These are phyloP conservation scores for Onychomys torridus DNA, from an alignment of 2,797 vertebrate genomes.

Conservation along the genomic window DNA sequence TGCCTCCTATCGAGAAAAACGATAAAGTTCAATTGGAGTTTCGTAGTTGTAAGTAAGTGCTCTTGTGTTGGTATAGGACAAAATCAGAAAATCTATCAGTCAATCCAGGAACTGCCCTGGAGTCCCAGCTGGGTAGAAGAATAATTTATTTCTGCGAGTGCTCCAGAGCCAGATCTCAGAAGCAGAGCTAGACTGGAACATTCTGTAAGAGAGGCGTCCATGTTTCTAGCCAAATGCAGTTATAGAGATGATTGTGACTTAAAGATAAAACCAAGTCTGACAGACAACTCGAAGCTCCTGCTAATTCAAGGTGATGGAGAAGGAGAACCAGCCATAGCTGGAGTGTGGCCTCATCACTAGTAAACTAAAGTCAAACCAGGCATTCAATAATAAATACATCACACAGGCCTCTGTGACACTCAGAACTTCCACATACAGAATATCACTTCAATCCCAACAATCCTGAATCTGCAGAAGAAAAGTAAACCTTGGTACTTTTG, in stretches of 20 bases:
- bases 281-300: background rate
- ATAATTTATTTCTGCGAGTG: conserved; percentile 5
- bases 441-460: background rate
- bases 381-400: background rate
- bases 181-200: background rate
- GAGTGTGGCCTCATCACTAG: background rate
- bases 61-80: conserved; percentile 54
- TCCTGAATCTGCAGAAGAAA: background rate
- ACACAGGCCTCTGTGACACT: background rate
- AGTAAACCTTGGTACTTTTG: background rate
- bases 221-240: background rate
- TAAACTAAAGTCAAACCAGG: conserved; percentile 3
- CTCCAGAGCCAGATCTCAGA: background rate
- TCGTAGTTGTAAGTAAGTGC: conserved; percentile 71
- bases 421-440: background rate
- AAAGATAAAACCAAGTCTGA: conserved; percentile 45
- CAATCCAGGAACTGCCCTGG: conserved; percentile 56
- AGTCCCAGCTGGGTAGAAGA: background rate
- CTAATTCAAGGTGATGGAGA: conserved; percentile 18
- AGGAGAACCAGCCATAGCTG: background rate
- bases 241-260: conserved; percentile 23
- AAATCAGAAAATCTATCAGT: conserved; percentile 51
- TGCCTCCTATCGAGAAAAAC: conserved; percentile 48
- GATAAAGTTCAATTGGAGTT: conserved; percentile 71
- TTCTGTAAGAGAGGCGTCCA: background rate